Conservation (phyloP, 2,797 vertebrate species). For the Poeciliopsis paucimaculata region DNA sequence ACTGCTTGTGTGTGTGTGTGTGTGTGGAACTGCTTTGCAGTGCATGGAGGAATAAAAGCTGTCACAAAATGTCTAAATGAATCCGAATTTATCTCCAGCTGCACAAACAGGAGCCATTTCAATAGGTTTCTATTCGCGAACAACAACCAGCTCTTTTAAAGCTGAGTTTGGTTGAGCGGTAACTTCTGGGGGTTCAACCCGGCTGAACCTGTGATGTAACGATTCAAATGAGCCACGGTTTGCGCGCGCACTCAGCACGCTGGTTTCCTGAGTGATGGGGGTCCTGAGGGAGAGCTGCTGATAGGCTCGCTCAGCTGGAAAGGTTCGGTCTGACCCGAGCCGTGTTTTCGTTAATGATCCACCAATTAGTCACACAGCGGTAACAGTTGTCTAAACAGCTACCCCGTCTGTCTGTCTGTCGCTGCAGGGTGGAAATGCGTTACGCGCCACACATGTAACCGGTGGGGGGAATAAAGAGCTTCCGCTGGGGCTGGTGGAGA, state of each 20-base stretch:
- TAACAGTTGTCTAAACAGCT: constrained; percentile 74
- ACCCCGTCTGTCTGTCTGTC: constrained; percentile 41
- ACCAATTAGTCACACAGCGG: constrained; percentile 74
- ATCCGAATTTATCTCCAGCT: not conserved
- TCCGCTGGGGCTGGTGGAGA: not conserved
- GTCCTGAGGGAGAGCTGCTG: constrained; percentile 64
- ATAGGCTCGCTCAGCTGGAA: constrained; percentile 56
- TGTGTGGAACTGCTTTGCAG: not conserved
- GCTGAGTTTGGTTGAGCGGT: not conserved
- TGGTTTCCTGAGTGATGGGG: constrained; percentile 69
- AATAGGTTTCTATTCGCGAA: not conserved
- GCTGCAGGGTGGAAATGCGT: constrained; percentile 2
- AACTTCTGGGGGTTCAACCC: constrained; percentile 8
- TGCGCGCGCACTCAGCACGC: constrained; percentile 31
- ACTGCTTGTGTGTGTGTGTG: not conserved
- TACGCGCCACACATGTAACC: not conserved
- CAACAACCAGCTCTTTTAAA: not conserved
- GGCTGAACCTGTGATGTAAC: constrained; percentile 17
- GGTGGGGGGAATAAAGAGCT: not conserved
- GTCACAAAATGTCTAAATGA: not conserved
- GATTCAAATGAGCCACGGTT: constrained; percentile 18
- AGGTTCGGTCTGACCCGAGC: constrained; percentile 34
- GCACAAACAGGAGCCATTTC: not conserved
- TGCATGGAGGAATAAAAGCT: not conserved
- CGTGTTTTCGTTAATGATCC: constrained; percentile 77